Percentiles rank a stretch among this genome's conserved stretches.
Conservation (phyloP, 2,888 invertebrate genomes). For the Ectobius pallidus region DNA sequence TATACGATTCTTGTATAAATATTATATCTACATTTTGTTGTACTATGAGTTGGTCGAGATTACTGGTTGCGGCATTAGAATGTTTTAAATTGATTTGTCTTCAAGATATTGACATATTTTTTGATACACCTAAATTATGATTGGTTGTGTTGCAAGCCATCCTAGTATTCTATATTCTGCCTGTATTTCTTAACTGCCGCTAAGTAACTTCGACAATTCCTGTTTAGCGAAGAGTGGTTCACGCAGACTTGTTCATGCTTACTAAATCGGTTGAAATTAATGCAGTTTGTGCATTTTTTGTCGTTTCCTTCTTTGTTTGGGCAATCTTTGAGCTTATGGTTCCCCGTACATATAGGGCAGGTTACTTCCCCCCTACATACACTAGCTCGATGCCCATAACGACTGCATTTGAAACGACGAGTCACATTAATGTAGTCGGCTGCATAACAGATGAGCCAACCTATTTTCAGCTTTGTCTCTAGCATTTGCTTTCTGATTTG, state of each 20-base stretch:
- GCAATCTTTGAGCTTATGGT: neutral
- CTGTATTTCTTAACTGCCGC: neutral
- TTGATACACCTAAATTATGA: neutral
- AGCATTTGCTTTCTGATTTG: neutral
- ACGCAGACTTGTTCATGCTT: constrained; percentile 22
- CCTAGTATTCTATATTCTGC: neutral
- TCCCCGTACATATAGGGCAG: neutral
- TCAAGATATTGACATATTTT: neutral
- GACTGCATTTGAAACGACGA: neutral
- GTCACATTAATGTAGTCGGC: neutral
- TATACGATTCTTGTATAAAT: neutral
- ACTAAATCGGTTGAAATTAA: neutral
- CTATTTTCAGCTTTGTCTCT: neutral
- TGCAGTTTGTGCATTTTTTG: neutral
- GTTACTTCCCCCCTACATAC: neutral
- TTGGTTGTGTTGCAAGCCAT: neutral
- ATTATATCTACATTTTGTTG: neutral
- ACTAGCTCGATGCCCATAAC: neutral
- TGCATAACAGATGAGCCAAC: neutral
- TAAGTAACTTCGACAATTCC: neutral
- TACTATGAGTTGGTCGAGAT: neutral
- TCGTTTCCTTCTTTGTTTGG: neutral
- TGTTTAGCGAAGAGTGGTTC: constrained; percentile 3
- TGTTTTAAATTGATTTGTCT: neutral
- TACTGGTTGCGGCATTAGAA: neutral